A percentile compares a stretch with the other conserved stretches of the same genome.
These are phyloP conservation scores for Aphaenogaster rudis DNA, from an alignment of 1,140 invertebrate species.

Conservation along the genomic window DNA sequence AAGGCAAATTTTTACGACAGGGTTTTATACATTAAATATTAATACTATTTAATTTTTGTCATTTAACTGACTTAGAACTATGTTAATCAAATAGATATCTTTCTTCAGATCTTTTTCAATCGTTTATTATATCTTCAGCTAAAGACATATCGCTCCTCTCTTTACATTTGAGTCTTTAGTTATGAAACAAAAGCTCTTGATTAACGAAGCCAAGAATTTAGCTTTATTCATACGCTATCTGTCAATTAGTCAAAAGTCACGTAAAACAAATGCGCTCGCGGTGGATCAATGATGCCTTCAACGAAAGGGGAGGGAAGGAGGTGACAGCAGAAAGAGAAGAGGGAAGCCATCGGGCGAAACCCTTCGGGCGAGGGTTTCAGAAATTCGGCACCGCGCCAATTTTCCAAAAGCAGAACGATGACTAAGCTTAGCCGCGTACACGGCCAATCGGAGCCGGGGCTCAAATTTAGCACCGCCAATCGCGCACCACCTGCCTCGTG, in stretches of 20 bases:
- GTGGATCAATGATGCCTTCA: constrained; percentile 22
- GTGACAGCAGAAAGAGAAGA: constrained; percentile 53
- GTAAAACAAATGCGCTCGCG: not conserved
- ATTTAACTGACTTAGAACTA: not conserved
- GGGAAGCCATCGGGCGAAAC: constrained; percentile 46
- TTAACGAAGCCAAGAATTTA: not conserved
- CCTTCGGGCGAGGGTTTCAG: constrained; percentile 74
- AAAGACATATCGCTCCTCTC: not conserved
- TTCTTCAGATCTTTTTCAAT: not conserved
- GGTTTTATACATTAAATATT: not conserved
- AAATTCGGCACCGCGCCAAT: constrained; percentile 79
- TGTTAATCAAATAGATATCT: not conserved
- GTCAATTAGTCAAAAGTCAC: constrained; percentile 29
- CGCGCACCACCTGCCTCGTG: constrained; percentile 68
- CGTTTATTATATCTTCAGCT: not conserved
- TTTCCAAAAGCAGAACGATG: constrained; percentile 80
- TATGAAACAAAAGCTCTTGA: not conserved
- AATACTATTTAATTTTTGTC: not conserved
- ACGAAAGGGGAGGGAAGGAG: constrained; percentile 45
- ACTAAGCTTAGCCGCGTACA: constrained; percentile 72
- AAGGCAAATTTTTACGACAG: not conserved
- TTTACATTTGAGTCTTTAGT: not conserved
- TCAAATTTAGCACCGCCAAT: constrained; percentile 77
- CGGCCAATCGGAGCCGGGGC: constrained; percentile 65
- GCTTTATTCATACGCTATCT: not conserved